Evolutionary conservation across 2,888 invertebrate genomes (phyloP), one percentile per base, ranked within the genome.

Genomic region (Coleophora flavipennella): DNA sequence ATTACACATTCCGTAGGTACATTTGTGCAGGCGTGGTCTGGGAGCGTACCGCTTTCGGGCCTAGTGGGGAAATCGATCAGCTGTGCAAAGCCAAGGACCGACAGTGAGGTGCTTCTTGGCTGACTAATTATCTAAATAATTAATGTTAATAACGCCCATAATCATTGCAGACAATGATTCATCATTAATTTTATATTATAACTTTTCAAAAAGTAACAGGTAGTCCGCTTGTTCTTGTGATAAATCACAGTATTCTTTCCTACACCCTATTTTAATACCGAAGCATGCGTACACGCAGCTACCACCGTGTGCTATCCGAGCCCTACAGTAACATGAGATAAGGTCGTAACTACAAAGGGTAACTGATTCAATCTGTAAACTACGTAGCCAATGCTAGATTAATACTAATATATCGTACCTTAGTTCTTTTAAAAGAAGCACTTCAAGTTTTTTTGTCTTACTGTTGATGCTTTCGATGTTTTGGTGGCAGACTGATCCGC

Each of bases 21-120:
- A 20, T 36, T 36, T 8, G 36, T 20, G 11, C 14, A 36, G 3
- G 31, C 36, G 10, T 36, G 36, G n/a, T 36, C 36, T 10, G 31
- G 31, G 4, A 36, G 12, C 3, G 31, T 20, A 12, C 10, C 8
- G 4, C 20, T 31, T n/a, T 11, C 11, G 10, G 14, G 8, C 1
- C 36, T 13, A 4, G 36, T 36, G n/a, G 36, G 31, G 14, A 14
- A 20, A 13, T 31, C 7, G 7, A 36, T 20, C 10, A 10, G 11
- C 20, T 36, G 36, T 10, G 7, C 1, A 20, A 36, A 36, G 8
- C 13, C 14, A 11, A 20, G 10, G 8, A n/a, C 6, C 14, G 14
- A n/a, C 20, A 36, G 20, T 8, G n/a, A 36, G 20, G 20, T 10
- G n/a, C 14, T 28, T 28, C 11, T 36, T 36, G 2, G 1, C 6